Conservation (phyloP, 2,113 vertebrate species). For the Nannospalax galili region DNA sequence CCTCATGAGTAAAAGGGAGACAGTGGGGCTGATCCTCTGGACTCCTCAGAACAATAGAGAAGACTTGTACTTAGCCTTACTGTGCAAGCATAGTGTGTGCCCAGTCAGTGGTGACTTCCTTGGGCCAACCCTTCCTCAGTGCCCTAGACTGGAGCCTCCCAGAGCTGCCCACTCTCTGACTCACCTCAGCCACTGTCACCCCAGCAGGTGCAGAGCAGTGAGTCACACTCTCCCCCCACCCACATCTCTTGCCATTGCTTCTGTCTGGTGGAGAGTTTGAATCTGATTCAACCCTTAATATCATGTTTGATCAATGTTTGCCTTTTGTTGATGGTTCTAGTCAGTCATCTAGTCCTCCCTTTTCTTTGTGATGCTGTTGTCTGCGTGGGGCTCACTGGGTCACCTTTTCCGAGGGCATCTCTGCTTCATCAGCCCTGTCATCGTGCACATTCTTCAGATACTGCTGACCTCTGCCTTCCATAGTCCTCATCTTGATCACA, state of each 20-base stretch:
- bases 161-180: neutral
- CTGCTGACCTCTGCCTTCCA: neutral
- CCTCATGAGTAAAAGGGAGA: neutral
- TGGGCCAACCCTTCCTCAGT: neutral
- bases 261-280: neutral
- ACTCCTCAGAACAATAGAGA: neutral
- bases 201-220: neutral
- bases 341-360: neutral
- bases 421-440: neutral
- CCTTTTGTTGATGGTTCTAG: neutral
- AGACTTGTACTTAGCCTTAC: neutral
- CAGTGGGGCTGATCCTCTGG: neutral
- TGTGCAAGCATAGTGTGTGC: neutral
- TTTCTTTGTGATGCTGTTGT: fast-evolving
- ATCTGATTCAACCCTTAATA: neutral
- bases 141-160: neutral
- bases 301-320: neutral
- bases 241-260: neutral
- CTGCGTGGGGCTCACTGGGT: fast-evolving
- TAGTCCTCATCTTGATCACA: neutral
- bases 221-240: neutral
- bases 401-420: neutral
- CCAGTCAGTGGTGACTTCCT: neutral
- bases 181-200: neutral
- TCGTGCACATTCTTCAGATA: neutral